Evolutionary conservation across 2,888 invertebrate genomes (phyloP).

Genomic region (Sthenelais limicola): DNA sequence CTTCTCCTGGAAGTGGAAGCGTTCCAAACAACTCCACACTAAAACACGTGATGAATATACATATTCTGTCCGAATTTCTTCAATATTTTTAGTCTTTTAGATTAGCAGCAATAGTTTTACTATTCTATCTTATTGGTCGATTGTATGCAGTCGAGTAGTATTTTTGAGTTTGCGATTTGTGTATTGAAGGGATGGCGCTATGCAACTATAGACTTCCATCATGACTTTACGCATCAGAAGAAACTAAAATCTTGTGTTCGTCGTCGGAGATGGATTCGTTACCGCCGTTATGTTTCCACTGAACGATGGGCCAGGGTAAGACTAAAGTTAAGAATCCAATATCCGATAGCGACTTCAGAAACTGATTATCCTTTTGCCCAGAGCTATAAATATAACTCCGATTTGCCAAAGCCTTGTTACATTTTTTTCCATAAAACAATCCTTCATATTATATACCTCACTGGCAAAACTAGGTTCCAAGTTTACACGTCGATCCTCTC

Average conservation of each 20-base stretch:
- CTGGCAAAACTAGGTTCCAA: conserved; percentile 60
- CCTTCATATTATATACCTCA: no score
- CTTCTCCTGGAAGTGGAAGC: no score
- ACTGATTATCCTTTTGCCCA: no score
- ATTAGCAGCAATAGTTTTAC: no score
- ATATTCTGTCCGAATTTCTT: no score
- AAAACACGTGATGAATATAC: no score
- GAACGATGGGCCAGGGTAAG: conserved; percentile 81
- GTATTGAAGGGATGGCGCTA: conserved; percentile 93
- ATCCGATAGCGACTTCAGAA: conserved; percentile 12
- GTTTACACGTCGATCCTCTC: conserved; percentile 64
- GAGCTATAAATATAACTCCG: neutral
- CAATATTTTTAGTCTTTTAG: no score
- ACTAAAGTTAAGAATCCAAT: no score
- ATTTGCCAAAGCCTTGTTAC: neutral
- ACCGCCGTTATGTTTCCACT: conserved; percentile 88
- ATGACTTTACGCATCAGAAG: conserved; percentile 84
- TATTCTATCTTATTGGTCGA: no score
- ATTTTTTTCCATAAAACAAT: neutral
- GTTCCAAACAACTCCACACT: no score
- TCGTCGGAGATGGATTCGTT: conserved; percentile 90
- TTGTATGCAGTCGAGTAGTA: no score
- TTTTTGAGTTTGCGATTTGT: no score
- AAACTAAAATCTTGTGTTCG: conserved; percentile 91
- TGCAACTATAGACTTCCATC: conserved; percentile 88